phyloP scores from a whole-genome alignment of 2,888 invertebrate genomes.

The Papilio gigon region DNA sequence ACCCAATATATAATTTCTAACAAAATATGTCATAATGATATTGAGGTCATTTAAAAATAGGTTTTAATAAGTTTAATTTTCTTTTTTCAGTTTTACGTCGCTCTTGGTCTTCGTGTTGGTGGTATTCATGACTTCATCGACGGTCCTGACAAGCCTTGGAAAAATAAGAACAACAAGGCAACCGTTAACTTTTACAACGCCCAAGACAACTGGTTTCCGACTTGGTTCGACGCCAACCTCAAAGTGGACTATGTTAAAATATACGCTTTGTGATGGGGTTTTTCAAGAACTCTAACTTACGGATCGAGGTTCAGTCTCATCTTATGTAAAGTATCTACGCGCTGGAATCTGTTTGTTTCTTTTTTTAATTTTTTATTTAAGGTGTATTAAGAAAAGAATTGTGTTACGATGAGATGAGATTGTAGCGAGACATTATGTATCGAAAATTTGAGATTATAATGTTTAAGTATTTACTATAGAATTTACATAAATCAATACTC shows the following conservation, averaged over 20 bases:
- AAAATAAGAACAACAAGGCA: conserved; percentile 84
- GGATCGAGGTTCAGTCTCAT: neutral
- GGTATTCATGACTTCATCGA: conserved; percentile 89
- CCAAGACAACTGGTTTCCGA: conserved; percentile 81
- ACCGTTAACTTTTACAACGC: conserved; percentile 85
- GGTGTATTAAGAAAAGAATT: too few species aligned
- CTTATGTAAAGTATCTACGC: too few species aligned
- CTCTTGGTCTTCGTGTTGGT: conserved; percentile 90
- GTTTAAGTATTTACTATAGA: neutral
- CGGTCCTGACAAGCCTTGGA: conserved; percentile 87
- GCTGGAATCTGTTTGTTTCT: too few species aligned
- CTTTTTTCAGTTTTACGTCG: conserved; percentile 87
- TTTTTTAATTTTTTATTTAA: too few species aligned
- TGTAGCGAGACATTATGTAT: neutral
- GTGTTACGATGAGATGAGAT: neutral
- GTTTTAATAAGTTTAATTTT: too few species aligned
- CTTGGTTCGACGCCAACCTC: conserved; percentile 84
- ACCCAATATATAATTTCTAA: too few species aligned
- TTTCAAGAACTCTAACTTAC: neutral
- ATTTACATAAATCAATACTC: neutral
- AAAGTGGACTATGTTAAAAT: conserved; percentile 84
- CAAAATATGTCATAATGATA: too few species aligned
- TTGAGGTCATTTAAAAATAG: too few species aligned
- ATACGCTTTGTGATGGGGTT: conserved; percentile 71
- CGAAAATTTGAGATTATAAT: neutral